Evolutionary conservation across 2,113 vertebrate genomes (phyloP), one percentile per base, ranked within the genome.

Genomic region (Phalacrocorax pelagicus): DNA sequence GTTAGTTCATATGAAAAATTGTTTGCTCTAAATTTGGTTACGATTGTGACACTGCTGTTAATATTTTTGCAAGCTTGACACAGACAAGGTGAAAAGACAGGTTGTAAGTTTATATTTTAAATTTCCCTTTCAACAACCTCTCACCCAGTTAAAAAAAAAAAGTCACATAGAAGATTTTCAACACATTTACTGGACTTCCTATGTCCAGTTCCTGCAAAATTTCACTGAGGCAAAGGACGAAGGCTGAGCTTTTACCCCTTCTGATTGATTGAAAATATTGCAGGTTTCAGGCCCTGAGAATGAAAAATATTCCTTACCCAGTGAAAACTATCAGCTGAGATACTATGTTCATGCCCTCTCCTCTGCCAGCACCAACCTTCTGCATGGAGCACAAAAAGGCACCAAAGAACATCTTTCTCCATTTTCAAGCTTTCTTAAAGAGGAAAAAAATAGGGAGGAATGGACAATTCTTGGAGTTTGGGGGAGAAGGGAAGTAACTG

Each of bases 1-100:
- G 57, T 92, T 92, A 81, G 52, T 91, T 96, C 77, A 63, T 87
- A 57, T 79, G 86, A 91, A 96, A 96, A 93, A 85, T 62, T 6
- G 57, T 74, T 95, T 96, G 70, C 88, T 91, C 40, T 91, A 81
- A 89, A 85, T 92, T 75, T 86, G 58, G 36, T 69, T 69, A 18
- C 0, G 5, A 70, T 74, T 86, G 79, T 83, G 88, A 66, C 79
- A 78, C 62, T 58, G 42, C 67, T 90, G 52, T 89, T 95, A 52
- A 54, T 70, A 38, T 49, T 77, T 92, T 78, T 71, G 38, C 55
- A 84, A 86, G 65, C 65, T 75, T 79, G 88, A 94, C 69, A 91
- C 61, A 52, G 69, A 74, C 65, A 86, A 52, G 52, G 57, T 91
- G 51, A 91, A 95, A 85, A 87, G 84, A 49, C 81, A 95, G 91